Conservation (phyloP, 2,888 invertebrate genomes). For the Cataglyphis altisquamis region DNA sequence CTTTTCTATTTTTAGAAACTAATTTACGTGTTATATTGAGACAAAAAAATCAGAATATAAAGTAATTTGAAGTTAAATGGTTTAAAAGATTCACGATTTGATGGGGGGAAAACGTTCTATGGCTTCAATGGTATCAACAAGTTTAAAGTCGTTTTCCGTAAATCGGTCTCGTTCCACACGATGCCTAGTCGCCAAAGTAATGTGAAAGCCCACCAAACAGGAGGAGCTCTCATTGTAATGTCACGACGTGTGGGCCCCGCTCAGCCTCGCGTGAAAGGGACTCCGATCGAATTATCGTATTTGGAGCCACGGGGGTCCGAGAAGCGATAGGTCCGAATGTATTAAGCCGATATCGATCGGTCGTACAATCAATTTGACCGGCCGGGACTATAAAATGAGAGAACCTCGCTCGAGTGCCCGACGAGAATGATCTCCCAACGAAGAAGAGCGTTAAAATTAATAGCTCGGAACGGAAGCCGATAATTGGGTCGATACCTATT, state of each 20-base stretch:
- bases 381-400: constrained; percentile 46
- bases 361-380: constrained; percentile 60
- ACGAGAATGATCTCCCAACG: constrained; percentile 52
- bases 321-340: constrained; percentile 72
- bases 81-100: background rate
- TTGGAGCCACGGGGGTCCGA: constrained; percentile 58
- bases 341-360: constrained; percentile 70
- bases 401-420: constrained; percentile 52
- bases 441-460: constrained; percentile 36
- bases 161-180: background rate
- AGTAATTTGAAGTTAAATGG: background rate
- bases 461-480: constrained; percentile 36
- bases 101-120: background rate
- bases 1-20: background rate
- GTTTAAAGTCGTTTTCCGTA: constrained; percentile 4
- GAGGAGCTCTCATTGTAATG: constrained; percentile 53
- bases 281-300: constrained; percentile 67
- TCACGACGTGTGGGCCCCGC: constrained; percentile 62
- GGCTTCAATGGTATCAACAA: background rate
- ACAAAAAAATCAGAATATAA: background rate
- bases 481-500: constrained; percentile 45
- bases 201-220: background rate
- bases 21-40: background rate
- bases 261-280: constrained; percentile 42
- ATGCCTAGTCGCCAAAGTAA: constrained; percentile 37